Percentiles rank a stretch among this genome's conserved stretches.
Evolutionary conservation across 1,140 invertebrate species (phyloP).

Genomic region (Propsilocerus akamusi): DNA sequence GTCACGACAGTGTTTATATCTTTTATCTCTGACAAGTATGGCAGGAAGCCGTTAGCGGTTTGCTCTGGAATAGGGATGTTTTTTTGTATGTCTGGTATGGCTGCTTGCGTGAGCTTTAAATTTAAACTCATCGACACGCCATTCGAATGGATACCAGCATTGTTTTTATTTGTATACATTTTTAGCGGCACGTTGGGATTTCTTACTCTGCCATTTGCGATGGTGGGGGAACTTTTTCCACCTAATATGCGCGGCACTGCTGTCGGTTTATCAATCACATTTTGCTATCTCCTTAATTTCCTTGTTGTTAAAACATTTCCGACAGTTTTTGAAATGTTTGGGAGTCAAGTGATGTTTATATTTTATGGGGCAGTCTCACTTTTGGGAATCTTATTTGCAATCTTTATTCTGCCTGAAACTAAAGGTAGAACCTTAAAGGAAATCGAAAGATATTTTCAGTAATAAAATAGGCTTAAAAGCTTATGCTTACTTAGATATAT

Average conservation of each 20-base stretch:
- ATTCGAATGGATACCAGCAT: constrained; percentile 24
- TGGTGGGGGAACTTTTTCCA: constrained; percentile 58
- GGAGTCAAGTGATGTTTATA: constrained; percentile 42
- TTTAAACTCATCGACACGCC: constrained; percentile 9
- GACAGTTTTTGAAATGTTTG: constrained; percentile 29
- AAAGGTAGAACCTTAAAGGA: constrained; percentile 54
- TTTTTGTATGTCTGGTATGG: constrained; percentile 32
- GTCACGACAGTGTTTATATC: constrained; percentile 31
- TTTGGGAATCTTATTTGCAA: constrained; percentile 45
- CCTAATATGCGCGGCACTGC: constrained; percentile 42
- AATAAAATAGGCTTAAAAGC: too few relatives aligned
- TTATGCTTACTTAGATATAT: too few relatives aligned
- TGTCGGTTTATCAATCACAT: constrained; percentile 39
- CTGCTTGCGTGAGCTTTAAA: constrained; percentile 11
- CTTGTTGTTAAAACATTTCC: constrained; percentile 54
- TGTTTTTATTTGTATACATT: constrained; percentile 35
- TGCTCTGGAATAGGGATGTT: constrained; percentile 40
- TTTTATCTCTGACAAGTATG: constrained; percentile 31
- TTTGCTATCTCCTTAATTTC: constrained; percentile 53
- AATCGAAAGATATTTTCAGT: constrained; percentile 38
- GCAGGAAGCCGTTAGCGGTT: constrained; percentile 32
- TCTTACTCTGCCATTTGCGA: constrained; percentile 47
- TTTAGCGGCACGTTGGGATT: constrained; percentile 40
- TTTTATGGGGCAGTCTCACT: constrained; percentile 48
- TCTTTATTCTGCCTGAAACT: constrained; percentile 57